phyloP scores from a whole-genome alignment of 1,140 invertebrate species.

The Gonatopus flavifemur region DNA sequence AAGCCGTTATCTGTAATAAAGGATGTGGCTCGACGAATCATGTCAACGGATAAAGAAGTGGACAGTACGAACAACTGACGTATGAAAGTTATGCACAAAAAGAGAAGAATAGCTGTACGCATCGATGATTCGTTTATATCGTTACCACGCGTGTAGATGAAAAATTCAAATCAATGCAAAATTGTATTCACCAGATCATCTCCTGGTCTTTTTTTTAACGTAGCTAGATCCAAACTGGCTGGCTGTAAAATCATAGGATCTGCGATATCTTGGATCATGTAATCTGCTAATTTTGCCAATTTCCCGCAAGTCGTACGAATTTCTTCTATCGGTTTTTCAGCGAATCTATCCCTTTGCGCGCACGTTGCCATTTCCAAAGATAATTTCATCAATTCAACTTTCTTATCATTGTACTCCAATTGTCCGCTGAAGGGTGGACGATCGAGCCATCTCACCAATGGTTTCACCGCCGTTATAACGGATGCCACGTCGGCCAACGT shows the following conservation, averaged over 20 bases:
- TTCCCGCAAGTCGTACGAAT: constrained; percentile 72
- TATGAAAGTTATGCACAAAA: no score
- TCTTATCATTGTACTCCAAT: constrained; percentile 68
- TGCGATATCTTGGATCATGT: constrained; percentile 82
- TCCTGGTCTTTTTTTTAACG: constrained; percentile 79
- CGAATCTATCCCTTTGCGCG: constrained; percentile 84
- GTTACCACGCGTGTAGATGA: no score
- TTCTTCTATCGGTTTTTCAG: constrained; percentile 74
- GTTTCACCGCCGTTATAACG: constrained; percentile 81
- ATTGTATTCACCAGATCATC: constrained; percentile 64
- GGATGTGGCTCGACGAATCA: constrained; percentile 20
- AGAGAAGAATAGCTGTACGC: no score
- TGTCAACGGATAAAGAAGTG: no score
- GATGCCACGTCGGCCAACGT: constrained; percentile 82
- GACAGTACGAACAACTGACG: no score
- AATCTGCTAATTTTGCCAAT: constrained; percentile 78
- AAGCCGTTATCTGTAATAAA: constrained; percentile 16
- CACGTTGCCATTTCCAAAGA: constrained; percentile 84
- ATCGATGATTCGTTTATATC: no score
- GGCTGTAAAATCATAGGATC: constrained; percentile 89
- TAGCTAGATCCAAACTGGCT: constrained; percentile 81
- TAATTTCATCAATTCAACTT: constrained; percentile 73
- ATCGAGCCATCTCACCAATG: constrained; percentile 85
- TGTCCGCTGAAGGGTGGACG: constrained; percentile 72
- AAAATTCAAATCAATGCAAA: no score